Evolutionary conservation across 2,888 invertebrate species (phyloP).

Genomic region (Rhodophaea formosa): DNA sequence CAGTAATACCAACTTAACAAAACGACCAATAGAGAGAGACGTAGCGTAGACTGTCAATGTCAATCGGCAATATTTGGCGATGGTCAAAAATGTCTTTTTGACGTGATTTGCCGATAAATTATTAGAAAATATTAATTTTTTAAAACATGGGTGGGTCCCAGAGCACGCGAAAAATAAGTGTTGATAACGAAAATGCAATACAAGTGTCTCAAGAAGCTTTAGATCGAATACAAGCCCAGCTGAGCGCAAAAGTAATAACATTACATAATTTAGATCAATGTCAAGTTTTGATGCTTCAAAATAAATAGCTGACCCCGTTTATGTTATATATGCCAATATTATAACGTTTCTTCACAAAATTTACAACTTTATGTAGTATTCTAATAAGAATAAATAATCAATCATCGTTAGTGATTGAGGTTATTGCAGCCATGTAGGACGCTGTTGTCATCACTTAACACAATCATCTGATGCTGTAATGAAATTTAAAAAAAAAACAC

Average conservation of each 20-base stretch:
- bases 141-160: constrained; percentile 81
- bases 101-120: constrained; percentile 66
- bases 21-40: no score
- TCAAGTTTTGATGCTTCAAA: constrained; percentile 56
- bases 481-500: no score
- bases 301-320: constrained; percentile 27
- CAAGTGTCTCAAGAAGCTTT: constrained; percentile 76
- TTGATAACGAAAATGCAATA: constrained; percentile 75
- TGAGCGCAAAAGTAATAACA: constrained; percentile 68
- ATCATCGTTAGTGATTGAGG: not conserved
- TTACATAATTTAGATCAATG: constrained; percentile 79
- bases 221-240: constrained; percentile 71
- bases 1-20: not conserved
- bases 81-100: constrained; percentile 68
- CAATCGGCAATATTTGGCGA: constrained; percentile 22
- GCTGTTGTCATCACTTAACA: not conserved
- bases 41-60: not conserved
- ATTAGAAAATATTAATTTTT: constrained; percentile 52
- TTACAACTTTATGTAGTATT: not conserved
- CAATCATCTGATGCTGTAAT: not conserved
- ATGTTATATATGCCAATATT: constrained; percentile 2
- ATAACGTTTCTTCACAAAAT: not conserved
- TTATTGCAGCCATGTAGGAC: not conserved
- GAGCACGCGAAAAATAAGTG: constrained; percentile 77
- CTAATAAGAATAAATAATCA: not conserved